These are phyloP conservation scores for Rhea pennata DNA, from an alignment of 2,113 vertebrate genomes.

Conservation along the genomic window DNA sequence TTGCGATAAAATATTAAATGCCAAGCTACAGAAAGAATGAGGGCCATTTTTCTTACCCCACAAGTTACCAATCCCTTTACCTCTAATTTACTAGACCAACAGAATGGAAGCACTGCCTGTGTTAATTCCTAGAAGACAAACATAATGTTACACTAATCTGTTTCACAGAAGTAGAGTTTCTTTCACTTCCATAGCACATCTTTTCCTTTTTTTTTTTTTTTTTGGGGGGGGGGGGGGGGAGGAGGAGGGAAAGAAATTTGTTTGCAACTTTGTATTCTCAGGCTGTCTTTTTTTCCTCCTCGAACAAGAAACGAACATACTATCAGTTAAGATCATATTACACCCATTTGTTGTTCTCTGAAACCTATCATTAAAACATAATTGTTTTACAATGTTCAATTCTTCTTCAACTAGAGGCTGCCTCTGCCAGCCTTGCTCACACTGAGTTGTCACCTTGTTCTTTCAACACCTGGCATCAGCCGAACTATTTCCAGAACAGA, in stretches of 20 bases:
- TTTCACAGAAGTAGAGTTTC: background rate
- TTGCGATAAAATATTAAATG: slow-evolving; percentile 78
- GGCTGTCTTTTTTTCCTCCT: background rate
- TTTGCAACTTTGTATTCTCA: slow-evolving; percentile 4
- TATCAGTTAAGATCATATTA: slow-evolving; percentile 33
- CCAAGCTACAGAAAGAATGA: slow-evolving; percentile 41
- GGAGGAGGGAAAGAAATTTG: background rate
- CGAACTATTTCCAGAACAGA: background rate
- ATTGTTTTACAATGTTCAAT: slow-evolving; percentile 19
- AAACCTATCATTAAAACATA: slow-evolving; percentile 30
- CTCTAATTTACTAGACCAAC: background rate
- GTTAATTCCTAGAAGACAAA: background rate
- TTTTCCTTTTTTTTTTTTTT: background rate
- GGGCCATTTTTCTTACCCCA: background rate
- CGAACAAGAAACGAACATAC: background rate
- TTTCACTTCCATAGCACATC: background rate
- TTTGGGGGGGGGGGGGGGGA: background rate
- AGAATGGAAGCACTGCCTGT: background rate
- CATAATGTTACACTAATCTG: background rate
- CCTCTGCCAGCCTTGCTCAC: background rate
- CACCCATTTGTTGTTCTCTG: background rate
- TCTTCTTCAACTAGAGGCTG: slow-evolving; percentile 21
- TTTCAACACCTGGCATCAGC: background rate
- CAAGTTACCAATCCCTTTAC: background rate
- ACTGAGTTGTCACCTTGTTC: background rate